Evolutionary conservation across 1,140 invertebrate genomes (phyloP), one percentile per base, ranked within the genome.

Genomic region (Drosophila parvula): DNA sequence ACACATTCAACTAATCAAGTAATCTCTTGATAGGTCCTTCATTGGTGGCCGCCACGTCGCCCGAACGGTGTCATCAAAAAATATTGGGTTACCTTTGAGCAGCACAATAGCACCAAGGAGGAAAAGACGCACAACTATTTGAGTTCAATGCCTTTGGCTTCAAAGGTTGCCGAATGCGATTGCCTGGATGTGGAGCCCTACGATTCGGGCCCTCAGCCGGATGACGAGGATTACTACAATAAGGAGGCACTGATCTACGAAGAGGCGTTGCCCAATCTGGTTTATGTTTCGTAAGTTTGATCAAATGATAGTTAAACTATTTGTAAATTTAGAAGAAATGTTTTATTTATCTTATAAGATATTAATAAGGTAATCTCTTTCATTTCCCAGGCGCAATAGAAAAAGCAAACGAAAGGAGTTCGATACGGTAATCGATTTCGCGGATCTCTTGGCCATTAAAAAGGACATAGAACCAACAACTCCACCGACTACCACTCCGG

Each of bases 41-140:
- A 86, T 34, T 91, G 90, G 90, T 91, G 90, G 90, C 90, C 90
- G 48, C 90, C 90, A 10, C 57, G 34, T n/a, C 78, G 64, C 16
- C 77, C 81, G 0, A 91, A 91, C 50, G 90, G 90, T 0, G 28
- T 55, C 48, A 90, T 91, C 5, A 55, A 38, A 11, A 79, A 74
- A 7, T 91, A 91, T 30, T 41, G 78, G 36, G 32, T 91, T 5
- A 53, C 61, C 47, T 77, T 67, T 22, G 77, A 84, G n/a, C 14
- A 40, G 38, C 51, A 67, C 5, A 88, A 86, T 63, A 7, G 56
- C 7, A 88, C 76, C 40, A 44, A 58, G 10, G 32, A 11, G 16
- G 55, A 70, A 38, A 28, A 71, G 11, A 40, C n/a, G 1, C 79
- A 65, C 18, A 89, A 55, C 36, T 88, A 82, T 60, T 18, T 14